Evolutionary conservation across 2,113 vertebrate genomes (phyloP).

Genomic region (Dinomys branickii): DNA sequence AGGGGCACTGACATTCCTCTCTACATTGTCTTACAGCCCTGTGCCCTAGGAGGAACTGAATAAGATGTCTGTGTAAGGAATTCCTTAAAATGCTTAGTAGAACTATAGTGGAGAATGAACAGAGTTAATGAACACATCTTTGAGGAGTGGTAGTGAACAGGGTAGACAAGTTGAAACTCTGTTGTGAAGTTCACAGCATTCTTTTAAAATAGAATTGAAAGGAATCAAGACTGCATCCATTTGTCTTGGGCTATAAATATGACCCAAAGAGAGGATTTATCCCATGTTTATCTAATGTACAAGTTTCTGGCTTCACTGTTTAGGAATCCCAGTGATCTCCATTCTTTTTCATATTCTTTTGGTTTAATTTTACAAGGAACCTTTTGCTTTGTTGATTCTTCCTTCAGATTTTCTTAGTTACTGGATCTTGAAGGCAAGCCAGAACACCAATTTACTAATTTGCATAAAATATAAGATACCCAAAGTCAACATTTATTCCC

Average conservation of each 20-base stretch:
- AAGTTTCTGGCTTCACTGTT: neutral
- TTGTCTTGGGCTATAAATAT: neutral
- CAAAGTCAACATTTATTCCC: neutral
- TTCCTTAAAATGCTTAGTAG: neutral
- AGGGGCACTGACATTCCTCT: neutral
- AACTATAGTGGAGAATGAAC: neutral
- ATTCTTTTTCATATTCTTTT: neutral
- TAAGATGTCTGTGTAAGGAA: neutral
- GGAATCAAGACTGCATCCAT: neutral
- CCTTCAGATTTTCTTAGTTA: neutral
- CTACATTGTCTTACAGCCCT: neutral
- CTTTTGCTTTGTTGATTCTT: slow-evolving; percentile 13
- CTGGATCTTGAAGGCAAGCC: neutral
- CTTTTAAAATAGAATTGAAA: neutral
- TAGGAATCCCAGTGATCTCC: neutral
- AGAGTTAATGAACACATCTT: neutral
- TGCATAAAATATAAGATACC: neutral
- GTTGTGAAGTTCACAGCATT: neutral
- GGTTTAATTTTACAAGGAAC: neutral
- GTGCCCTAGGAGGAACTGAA: neutral
- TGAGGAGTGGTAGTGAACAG: neutral
- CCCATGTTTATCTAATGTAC: neutral
- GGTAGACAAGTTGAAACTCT: neutral
- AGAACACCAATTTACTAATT: neutral
- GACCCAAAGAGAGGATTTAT: neutral